Base-by-base conservation (phyloP, 2,113 vertebrate species). In the Passerina amoena region DNA sequence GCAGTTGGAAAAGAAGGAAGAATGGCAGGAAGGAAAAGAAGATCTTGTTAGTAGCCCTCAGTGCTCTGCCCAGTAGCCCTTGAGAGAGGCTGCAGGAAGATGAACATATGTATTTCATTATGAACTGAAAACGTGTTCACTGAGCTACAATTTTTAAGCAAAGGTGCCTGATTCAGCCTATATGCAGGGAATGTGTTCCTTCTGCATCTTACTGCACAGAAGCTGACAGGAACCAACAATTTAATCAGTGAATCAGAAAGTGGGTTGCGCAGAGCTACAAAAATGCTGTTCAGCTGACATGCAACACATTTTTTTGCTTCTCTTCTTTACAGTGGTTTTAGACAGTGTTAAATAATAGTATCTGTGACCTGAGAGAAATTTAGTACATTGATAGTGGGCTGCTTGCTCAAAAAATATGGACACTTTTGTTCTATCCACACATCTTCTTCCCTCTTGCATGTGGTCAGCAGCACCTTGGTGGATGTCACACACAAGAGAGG, bases 61-160 rank as follows among this genome's bases (percentile, higher is more conserved):
- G 33, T 44, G 82, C 64, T 83, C 73, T 5, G 6, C 79, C 79
- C 80, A 86, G 91, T 63, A 95, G 88, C 59, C 53, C 76, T 81
- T 72, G 68, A 88, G 79, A 94, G 82, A 93, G 48, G 44, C 72
- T 91, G 64, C 80, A 81, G 21, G 57, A 86, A 82, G 81, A 94
- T 72, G 88, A 95, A 88, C 76, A 56, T 31, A 66, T 48, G 88
- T 70, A 75, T 92, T 93, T 94, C 68, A 94, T 86, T 78, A 88
- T 6, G 47, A 81, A 68, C 56, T 60, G 47, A 73, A 91, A 93
- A 78, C 0, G 0, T 50, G 25, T 63, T 88, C 4, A 0, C 66
- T 73, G 57, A 93, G 45, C 50, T 77, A 82, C 30, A 45, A 9
- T 30, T 88, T 83, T 88, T 73, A 78, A 86, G 80, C 66, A 89